Percentiles rank a stretch among this genome's conserved stretches.
phyloP scores from a whole-genome alignment of 1,140 invertebrate species.

The Bombus picipes region DNA sequence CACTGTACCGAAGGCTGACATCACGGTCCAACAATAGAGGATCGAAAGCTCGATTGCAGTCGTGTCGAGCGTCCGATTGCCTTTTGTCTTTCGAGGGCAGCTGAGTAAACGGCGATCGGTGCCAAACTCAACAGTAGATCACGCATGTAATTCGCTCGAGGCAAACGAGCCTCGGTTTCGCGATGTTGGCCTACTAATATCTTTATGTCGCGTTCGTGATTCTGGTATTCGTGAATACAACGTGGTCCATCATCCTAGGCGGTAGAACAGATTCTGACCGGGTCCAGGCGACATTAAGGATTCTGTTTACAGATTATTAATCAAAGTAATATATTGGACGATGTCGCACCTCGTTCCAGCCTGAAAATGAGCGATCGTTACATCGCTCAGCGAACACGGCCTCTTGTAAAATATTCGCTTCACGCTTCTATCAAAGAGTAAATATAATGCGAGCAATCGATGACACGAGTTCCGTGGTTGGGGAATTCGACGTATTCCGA shows the following conservation, averaged over 20 bases:
- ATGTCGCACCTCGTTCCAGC: background rate
- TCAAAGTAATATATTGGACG: slow-evolving; percentile 17
- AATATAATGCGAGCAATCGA: slow-evolving; percentile 30
- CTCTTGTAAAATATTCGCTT: background rate
- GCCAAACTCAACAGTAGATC: slow-evolving; percentile 40
- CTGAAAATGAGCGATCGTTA: slow-evolving; percentile 27
- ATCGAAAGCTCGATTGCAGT: background rate
- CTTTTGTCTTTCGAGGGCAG: slow-evolving; percentile 29
- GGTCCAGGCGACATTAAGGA: slow-evolving; percentile 7
- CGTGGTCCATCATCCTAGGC: background rate
- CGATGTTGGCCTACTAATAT: slow-evolving; percentile 7
- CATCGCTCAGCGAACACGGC: background rate
- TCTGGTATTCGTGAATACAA: background rate
- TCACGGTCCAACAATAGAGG: background rate
- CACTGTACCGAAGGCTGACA: background rate
- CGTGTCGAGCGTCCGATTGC: slow-evolving; percentile 2
- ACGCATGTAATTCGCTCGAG: background rate
- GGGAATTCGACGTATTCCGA: background rate
- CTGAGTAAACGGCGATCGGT: slow-evolving; percentile 36
- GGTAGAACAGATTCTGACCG: slow-evolving; percentile 9
- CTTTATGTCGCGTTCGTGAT: slow-evolving; percentile 30
- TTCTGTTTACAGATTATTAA: slow-evolving; percentile 44
- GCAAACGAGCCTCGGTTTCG: background rate
- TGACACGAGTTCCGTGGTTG: background rate
- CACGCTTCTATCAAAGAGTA: background rate